These are phyloP conservation scores for Megalonaias nervosa DNA, from an alignment of 1,140 invertebrate genomes.

Conservation along the genomic window DNA sequence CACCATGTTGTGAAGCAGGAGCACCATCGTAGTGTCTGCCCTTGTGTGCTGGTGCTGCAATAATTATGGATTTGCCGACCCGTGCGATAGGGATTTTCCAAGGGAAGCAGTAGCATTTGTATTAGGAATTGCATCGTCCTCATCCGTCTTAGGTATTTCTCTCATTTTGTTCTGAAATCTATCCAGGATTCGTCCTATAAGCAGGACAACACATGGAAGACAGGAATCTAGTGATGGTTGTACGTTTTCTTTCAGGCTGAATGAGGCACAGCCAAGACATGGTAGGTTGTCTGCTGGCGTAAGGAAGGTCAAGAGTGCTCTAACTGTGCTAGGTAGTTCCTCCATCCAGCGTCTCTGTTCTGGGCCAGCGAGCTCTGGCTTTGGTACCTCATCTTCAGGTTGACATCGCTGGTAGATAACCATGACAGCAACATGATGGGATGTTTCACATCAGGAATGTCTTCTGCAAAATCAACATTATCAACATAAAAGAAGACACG, in stretches of 20 bases:
- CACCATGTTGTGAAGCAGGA: too few relatives aligned
- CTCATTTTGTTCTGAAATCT: neutral
- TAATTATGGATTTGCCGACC: conserved; percentile 1
- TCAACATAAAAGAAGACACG: neutral
- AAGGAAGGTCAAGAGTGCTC: neutral
- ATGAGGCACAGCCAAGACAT: neutral
- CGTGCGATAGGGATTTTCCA: neutral
- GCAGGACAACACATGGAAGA: conserved; percentile 1
- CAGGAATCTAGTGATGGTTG: neutral
- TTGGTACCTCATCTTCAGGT: neutral
- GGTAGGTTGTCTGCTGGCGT: neutral
- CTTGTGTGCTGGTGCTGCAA: conserved; percentile 17
- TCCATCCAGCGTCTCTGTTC: neutral
- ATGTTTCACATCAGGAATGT: neutral
- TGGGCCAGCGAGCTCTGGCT: neutral
- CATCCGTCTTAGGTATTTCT: too few relatives aligned
- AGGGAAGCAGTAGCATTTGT: neutral
- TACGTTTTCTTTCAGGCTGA: neutral
- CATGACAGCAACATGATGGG: conserved; percentile 3
- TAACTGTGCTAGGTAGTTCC: conserved; percentile 7
- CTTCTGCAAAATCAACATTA: conserved; percentile 5
- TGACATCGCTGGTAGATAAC: conserved; percentile 5
- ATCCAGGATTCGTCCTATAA: neutral
- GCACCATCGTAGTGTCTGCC: neutral
- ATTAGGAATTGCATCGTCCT: neutral